Evolutionary conservation across 2,888 invertebrate species (phyloP).

Genomic region (Baronia brevicornis): DNA sequence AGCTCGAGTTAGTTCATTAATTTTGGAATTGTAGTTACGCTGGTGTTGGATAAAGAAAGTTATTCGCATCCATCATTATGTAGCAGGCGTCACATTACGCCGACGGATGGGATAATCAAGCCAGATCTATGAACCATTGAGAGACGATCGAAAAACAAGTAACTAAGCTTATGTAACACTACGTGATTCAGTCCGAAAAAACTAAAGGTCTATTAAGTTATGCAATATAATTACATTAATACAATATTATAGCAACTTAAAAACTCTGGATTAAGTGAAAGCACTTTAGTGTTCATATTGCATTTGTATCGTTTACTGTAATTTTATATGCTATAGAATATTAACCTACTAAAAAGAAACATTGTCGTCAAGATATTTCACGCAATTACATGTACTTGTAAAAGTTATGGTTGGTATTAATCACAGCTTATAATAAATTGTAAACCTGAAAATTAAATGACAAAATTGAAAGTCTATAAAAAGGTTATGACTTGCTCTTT

Average conservation of each 20-base stretch:
- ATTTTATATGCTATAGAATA: conserved; percentile 13
- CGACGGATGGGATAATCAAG: conserved; percentile 30
- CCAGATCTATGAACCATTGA: conserved; percentile 47
- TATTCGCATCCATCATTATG: conserved; percentile 46
- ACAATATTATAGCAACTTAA: conserved; percentile 39
- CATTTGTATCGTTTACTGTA: conserved; percentile 7
- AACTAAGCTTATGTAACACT: conserved; percentile 62
- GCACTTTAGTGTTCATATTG: conserved; percentile 26
- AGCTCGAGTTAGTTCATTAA: conserved; percentile 37
- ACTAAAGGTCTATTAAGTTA: conserved; percentile 45
- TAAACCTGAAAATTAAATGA: too few species aligned
- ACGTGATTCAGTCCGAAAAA: conserved; percentile 65
- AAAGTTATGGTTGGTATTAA: too few species aligned
- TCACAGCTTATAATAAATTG: too few species aligned
- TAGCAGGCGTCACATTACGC: conserved; percentile 36
- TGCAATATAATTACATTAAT: conserved; percentile 67
- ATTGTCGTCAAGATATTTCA: too few species aligned
- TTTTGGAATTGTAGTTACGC: conserved; percentile 47
- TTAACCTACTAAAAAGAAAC: conserved; percentile 9
- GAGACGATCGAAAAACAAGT: conserved; percentile 54
- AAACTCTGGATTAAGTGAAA: conserved; percentile 60
- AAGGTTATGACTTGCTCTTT: too few species aligned
- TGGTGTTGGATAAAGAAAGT: conserved; percentile 55
- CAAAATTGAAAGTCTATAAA: too few species aligned
- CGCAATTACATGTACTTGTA: too few species aligned